phyloP scores from a whole-genome alignment of 2,797 vertebrate species.

The Discoglossus pictus region DNA sequence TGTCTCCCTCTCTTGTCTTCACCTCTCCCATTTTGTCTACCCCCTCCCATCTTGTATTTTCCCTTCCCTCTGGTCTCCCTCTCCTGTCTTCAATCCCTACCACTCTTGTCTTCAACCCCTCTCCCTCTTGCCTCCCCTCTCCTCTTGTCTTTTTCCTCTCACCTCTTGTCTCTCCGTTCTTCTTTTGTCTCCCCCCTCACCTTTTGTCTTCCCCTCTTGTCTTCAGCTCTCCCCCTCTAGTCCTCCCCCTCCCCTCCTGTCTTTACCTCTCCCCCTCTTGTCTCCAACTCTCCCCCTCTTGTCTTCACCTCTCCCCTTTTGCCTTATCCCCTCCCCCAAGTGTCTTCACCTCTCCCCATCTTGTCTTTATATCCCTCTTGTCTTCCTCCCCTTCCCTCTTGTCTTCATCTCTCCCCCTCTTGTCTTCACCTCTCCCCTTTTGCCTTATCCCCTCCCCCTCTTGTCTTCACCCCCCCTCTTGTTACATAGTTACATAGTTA shows the following conservation, averaged over 20 bases:
- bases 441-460: not conserved
- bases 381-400: not conserved
- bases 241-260: not conserved
- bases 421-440: not conserved
- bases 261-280: not conserved
- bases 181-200: not conserved
- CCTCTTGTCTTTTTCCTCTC: not conserved
- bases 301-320: not conserved
- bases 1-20: too few relatives aligned
- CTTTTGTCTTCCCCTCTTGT: not conserved
- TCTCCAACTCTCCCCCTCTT: not conserved
- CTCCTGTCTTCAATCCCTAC: too few relatives aligned
- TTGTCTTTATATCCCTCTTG: not conserved
- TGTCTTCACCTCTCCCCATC: not conserved
- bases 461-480: not conserved
- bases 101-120: too few relatives aligned
- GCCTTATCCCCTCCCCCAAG: not conserved
- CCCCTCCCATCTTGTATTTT: not conserved
- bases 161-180: not conserved
- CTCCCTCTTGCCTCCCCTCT: not conserved
- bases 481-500: too few relatives aligned
- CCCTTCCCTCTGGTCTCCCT: not conserved
- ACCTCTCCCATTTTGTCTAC: not conserved
- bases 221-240: not conserved
- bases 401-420: not conserved